Evolutionary conservation across 2,113 vertebrate species (phyloP), one percentile per base, ranked within the genome.

Genomic region (Zosterops lateralis): DNA sequence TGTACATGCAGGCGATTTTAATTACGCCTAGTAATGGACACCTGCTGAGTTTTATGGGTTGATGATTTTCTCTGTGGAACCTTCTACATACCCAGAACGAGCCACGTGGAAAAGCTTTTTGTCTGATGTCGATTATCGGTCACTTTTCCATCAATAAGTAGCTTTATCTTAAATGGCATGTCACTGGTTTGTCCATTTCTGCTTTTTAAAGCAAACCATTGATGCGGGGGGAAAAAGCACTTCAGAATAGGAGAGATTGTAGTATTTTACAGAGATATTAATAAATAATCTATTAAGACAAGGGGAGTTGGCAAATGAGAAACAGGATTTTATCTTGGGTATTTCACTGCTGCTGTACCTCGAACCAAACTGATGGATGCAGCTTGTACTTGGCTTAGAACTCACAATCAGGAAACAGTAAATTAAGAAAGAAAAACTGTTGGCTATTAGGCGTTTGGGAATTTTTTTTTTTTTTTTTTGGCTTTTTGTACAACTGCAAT

Each of bases 81-180:
- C 24, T 32, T 67, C 32, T 14, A 20, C 24, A 2, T 14, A 26
- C 1, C 8, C 21, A 62, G 25, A 66, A 42, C 4, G 14, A 62
- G 26, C 8, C 42, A 40, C 0, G 1, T 25, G 9, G 29, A 53
- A 65, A 36, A 75, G 12, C 40, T 84, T n/a, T 38, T 12, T n/a
- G 10, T 4, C 25, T 19, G 5, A 14, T 57, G 26, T 10, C 0
- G 5, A 22, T 29, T 4, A 3, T 34, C 8, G 29, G 3, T 38
- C 32, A 31, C 12, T 57, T 50, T 34, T 17, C 24, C 64, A 29
- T 42, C 57, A 17, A 0, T 12, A 24, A 4, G 19, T 54, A 36
- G 18, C 12, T 50, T 40, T 36, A 60, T 53, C 17, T 56, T 48
- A 20, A 38, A 38, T 14, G 7, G 3, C 1, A 0, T 17, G 4